A percentile compares a stretch with the other conserved stretches of the same genome.
phyloP scores from a whole-genome alignment of 2,888 invertebrate species.

The Drosophila austrosaltans region DNA sequence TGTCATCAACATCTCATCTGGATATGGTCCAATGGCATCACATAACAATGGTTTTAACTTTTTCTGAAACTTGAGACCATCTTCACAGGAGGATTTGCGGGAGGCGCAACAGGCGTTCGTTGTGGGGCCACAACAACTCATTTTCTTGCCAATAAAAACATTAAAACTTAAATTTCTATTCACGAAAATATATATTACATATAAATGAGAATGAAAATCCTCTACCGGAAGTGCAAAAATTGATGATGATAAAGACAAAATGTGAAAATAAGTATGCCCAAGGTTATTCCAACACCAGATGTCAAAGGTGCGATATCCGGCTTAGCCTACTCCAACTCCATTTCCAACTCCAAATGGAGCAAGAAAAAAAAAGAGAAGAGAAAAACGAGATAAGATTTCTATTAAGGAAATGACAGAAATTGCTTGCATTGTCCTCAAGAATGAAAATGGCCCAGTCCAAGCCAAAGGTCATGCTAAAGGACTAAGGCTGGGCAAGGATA shows the following conservation, averaged over 20 bases:
- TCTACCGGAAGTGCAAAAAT: neutral
- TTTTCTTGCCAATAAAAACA: conserved; percentile 2
- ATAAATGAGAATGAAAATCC: conserved; percentile 10
- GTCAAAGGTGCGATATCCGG: conserved; percentile 79
- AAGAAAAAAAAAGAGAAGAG: conserved; percentile 33
- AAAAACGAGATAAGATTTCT: conserved; percentile 81
- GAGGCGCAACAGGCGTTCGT: neutral
- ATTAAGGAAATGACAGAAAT: conserved; percentile 84
- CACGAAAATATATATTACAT: conserved; percentile 5
- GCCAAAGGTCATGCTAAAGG: conserved; percentile 44
- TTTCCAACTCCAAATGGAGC: neutral
- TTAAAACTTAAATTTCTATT: neutral
- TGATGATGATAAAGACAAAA: conserved; percentile 8
- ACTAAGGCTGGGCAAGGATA: conserved; percentile 57
- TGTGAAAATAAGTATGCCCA: conserved; percentile 1
- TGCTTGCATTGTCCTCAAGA: conserved; percentile 72
- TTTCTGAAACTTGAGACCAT: neutral
- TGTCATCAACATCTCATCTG: conserved; percentile 75
- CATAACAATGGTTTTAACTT: conserved; percentile 30
- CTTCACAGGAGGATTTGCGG: neutral
- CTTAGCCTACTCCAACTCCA: conserved; percentile 45
- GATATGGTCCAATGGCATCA: conserved; percentile 70
- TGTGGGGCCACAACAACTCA: conserved; percentile 15
- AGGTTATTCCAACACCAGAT: conserved; percentile 48
- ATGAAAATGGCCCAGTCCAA: conserved; percentile 10